Evolutionary conservation across 2,113 vertebrate species (phyloP), one percentile per base, ranked within the genome.

Genomic region (Python bivittatus): DNA sequence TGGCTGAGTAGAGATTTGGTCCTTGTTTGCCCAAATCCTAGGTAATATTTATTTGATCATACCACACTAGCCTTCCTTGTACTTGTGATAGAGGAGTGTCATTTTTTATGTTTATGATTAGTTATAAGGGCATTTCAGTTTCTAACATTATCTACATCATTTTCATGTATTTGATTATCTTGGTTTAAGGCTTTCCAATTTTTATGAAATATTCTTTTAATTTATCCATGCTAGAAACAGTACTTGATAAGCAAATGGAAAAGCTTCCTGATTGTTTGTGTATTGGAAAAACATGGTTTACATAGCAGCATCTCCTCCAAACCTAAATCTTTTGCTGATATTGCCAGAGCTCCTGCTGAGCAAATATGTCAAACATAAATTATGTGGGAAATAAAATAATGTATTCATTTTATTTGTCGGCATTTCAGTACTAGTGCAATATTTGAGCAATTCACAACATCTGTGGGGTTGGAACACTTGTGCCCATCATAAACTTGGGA

Each of bases 361-460:
- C 33, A 88, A 88, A 88, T 85, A 84, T 56, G 42, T 48, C 44
- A 88, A 58, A 48, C 57, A 4, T 89, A 90, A 88, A 20, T 0
- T 84, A 91, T 88, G 86, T 91, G 90, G 92, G 90, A 93, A 88
- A 93, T 91, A 92, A 92, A 92, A 89, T 92, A 89, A 92, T 23
- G 44, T 84, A 89, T 92, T 89, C 79, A 64, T 89, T 86, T 85
- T 86, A 86, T 92, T 89, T 93, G 79, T 38, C 57, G 52, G 58
- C 86, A 91, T 89, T 79, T 93, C 58, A 54, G 48, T 88, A 61
- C 38, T 33, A 85, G 52, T 93, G 90, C 60, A 93, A 12, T 89
- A 91, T 85, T 85, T 89, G 79, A 89, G 90, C 90, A 86, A 84
- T 86, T 88, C 90, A 68, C 58, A 84, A 91, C 72, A 88, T 91